Base-by-base conservation (phyloP, 1,140 invertebrate genomes). In the Ceratitis capitata region DNA sequence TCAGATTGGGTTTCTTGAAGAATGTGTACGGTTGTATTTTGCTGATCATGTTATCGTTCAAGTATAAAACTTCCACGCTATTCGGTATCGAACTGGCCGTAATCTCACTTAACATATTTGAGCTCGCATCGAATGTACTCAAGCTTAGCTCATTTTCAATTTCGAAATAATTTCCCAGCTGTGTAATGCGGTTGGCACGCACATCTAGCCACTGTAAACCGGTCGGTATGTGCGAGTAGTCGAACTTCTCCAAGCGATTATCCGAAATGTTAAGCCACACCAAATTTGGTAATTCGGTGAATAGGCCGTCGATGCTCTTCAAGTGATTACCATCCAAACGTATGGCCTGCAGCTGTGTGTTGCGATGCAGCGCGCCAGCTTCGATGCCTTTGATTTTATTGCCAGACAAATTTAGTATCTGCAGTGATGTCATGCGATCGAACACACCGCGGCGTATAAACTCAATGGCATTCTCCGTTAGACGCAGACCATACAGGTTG, bases 11-110 rank as follows among this genome's bases (percentile, higher is more conserved):
- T 91, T 98, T 98, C 89, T 97, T 97, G 92, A 97, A 96, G 92
- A 98, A 98, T n/a, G 97, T 96, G 88, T 98, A 97, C 1, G 97
- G 97, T 88, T 97, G 96, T 78, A 98, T 96, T 92, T 96, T 97
- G 32, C 94, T 94, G 86, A 98, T 98, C 53, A 95, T 92, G 93
- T 98, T 98, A 90, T 98, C 95, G 88, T 96, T 97, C 39, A 98
- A 93, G 88, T 96, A 96, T 6, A 98, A 92, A 87, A 96, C 94
- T 92, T 97, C 96, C 0, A 98, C 95, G 85, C 96, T 97, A 92
- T 97, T 96, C 0, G 97, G 97, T 88, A 98, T 96, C 1, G 96
- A 95, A 89, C 95, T 96, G 61, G 96, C 96, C 19, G 96, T 96
- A 83, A 98, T 96, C 93, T 98, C 97, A 2, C 95, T 95, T 85